Conservation (phyloP, 2,888 invertebrate genomes). For the Sarcophaga variegata region DNA sequence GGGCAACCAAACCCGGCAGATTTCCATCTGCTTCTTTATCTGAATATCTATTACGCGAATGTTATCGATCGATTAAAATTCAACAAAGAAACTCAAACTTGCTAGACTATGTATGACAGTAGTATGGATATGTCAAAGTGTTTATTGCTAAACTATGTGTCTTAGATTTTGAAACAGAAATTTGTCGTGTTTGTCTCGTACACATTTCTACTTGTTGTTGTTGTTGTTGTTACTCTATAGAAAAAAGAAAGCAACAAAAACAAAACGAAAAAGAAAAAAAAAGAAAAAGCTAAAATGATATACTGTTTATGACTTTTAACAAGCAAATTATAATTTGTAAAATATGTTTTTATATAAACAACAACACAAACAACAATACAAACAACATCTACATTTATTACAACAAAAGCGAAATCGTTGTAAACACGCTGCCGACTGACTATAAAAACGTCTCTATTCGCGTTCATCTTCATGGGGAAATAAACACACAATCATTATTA, state of each 20-base stretch:
- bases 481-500: not conserved
- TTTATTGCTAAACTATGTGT: conserved; percentile 29
- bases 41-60: too few relatives aligned
- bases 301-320: conserved; percentile 68
- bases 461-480: not conserved
- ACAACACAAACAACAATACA: not conserved
- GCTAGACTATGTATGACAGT: not conserved
- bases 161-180: not conserved
- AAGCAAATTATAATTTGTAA: conserved; percentile 68
- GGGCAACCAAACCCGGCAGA: too few relatives aligned
- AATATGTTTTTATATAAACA: conserved; percentile 43
- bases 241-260: not conserved
- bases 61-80: too few relatives aligned
- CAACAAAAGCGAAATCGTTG: not conserved
- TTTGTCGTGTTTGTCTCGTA: not conserved
- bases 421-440: not conserved
- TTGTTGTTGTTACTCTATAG: not conserved
- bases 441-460: not conserved
- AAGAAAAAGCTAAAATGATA: conserved; percentile 42
- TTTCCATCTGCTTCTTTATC: too few relatives aligned
- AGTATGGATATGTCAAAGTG: conserved; percentile 32
- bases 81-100: not conserved
- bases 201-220: not conserved
- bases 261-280: not conserved
- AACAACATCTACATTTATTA: not conserved